Conservation (phyloP, 1,140 invertebrate genomes). For the Tyrophagus putrescentiae region DNA sequence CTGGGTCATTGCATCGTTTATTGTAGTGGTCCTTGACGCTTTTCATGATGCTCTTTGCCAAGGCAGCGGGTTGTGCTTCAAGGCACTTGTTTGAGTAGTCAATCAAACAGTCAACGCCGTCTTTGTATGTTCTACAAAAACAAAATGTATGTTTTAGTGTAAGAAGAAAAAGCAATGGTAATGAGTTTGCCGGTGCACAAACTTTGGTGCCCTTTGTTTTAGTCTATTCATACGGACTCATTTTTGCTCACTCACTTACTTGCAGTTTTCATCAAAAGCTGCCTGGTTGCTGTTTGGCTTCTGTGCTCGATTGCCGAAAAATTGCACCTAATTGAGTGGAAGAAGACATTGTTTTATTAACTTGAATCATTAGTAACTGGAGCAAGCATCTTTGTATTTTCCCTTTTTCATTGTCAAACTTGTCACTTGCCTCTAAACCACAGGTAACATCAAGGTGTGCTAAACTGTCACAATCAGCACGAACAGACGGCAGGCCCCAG, state of each 20-base stretch:
- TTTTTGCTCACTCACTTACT: slow-evolving; percentile 4
- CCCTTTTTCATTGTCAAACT: too few species aligned
- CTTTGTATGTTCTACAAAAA: not conserved
- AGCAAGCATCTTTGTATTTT: too few species aligned
- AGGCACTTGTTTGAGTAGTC: slow-evolving; percentile 1
- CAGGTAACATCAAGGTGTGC: not conserved
- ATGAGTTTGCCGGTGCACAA: too few species aligned
- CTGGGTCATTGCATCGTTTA: not conserved
- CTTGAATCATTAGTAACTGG: too few species aligned
- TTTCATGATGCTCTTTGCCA: not conserved
- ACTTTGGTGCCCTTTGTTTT: too few species aligned
- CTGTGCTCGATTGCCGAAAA: slow-evolving; percentile 7
- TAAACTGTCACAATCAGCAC: not conserved
- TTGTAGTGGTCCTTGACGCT: not conserved
- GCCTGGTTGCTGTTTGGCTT: not conserved
- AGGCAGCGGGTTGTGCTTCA: not conserved
- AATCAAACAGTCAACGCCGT: slow-evolving; percentile 5
- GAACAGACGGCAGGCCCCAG: not conserved
- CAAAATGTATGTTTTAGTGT: too few species aligned
- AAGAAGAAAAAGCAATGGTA: too few species aligned
- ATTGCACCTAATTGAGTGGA: too few species aligned
- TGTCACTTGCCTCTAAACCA: not conserved
- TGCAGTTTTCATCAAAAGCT: not conserved
- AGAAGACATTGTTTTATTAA: too few species aligned
- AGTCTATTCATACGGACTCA: not conserved